Base-by-base conservation (phyloP, 1,140 invertebrate species). In the Helicoverpa zea region DNA sequence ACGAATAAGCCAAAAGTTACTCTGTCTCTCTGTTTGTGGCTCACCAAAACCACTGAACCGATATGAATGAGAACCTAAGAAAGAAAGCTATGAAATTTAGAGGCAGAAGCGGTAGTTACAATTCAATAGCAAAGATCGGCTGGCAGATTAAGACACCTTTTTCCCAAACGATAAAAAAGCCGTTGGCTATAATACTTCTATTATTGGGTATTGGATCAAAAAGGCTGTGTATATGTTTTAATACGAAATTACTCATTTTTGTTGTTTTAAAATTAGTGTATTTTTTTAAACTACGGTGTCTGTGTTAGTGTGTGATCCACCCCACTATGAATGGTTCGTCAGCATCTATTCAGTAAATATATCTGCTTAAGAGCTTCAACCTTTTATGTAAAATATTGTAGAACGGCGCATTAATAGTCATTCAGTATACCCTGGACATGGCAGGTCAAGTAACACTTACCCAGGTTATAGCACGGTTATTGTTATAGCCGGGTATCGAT, bases 311-410 rank as follows among this genome's bases (percentile, higher is more conserved):
- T 43, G 35, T 43, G 35, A 43, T 43, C 35, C 35, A 1, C 35
- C 35, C 35, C 1, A 7, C 35, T 29, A 3, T 66, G 63, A 66
- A 66, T 66, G 63, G 35, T n/a, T 66, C 63, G 47, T 66, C 63
- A 66, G 63, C 43, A 49, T 18, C 63, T 66, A 66, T 66, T 66
- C 43, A 66, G 63, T 59, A 59, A 59, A 43, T 43, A 43, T 59
- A 23, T 59, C 18, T 66, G 63, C 56, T 66, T 49, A 66, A 66
- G 63, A 66, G 63, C 63, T 66, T 66, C 49, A 43, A 47, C 63
- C 63, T 66, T 49, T 18, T 23, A 23, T 23, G 23, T 23, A 23
- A 23, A 23, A 23, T 23, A 23, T 23, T 43, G 35, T 13, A 35
- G 13, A 9, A 63, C 13, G 30, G 7, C 35, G 5, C 61, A n/a